These are phyloP conservation scores for Andrena praecox DNA, from an alignment of 2,888 invertebrate genomes.

Conservation along the genomic window DNA sequence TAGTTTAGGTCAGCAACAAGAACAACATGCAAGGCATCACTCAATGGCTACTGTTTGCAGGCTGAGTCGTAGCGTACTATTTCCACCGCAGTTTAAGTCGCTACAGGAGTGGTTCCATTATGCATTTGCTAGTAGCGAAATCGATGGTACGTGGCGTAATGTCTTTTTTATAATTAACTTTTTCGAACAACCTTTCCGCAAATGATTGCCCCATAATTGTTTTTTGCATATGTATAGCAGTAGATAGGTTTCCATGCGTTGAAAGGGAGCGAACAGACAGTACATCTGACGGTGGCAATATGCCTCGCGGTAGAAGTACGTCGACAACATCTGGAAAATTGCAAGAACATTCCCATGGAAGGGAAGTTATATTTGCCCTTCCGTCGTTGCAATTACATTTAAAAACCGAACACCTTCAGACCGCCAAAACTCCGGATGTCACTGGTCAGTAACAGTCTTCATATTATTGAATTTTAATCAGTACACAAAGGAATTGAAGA, in stretches of 20 bases:
- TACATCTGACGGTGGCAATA: constrained; percentile 84
- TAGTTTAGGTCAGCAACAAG: constrained; percentile 91
- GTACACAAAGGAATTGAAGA: background rate
- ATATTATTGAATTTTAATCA: background rate
- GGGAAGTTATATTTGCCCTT: constrained; percentile 98
- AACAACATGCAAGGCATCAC: constrained; percentile 89
- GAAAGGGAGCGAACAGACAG: constrained; percentile 90
- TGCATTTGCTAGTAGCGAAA: constrained; percentile 97
- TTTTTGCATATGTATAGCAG: constrained; percentile 86
- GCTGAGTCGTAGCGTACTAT: constrained; percentile 95
- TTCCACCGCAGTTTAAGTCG: constrained; percentile 97
- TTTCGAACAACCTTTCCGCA: background rate
- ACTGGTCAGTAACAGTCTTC: constrained; percentile 84
- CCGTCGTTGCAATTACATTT: constrained; percentile 97
- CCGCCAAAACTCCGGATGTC: constrained; percentile 89
- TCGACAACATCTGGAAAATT: constrained; percentile 87
- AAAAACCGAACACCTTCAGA: constrained; percentile 96
- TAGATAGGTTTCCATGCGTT: constrained; percentile 95
- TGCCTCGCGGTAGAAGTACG: constrained; percentile 85
- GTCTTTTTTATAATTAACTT: constrained; percentile 4
- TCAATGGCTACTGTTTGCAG: constrained; percentile 98
- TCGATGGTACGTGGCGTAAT: constrained; percentile 90
- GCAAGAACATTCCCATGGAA: constrained; percentile 92
- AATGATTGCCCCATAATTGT: background rate
- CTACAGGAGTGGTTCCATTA: constrained; percentile 99